phyloP scores from a whole-genome alignment of 1,140 invertebrate species.

The Solenopsis fugax region DNA sequence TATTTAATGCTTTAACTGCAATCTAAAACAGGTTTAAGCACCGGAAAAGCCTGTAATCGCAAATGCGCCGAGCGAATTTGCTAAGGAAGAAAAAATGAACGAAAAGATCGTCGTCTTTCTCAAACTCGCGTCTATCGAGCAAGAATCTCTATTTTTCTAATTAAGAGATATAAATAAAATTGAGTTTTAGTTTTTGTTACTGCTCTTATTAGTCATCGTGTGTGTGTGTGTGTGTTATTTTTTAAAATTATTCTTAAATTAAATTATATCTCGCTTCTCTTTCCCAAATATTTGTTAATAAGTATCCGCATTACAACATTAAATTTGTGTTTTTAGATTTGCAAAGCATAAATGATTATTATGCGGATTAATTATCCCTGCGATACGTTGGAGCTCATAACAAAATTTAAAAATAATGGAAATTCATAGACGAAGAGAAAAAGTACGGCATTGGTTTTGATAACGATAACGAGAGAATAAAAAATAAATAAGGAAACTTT shows the following conservation, averaged over 20 bases:
- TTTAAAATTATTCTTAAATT: background rate
- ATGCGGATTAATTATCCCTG: background rate
- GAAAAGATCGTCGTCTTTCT: constrained; percentile 19
- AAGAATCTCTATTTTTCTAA: constrained; percentile 16
- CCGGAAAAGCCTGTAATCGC: background rate
- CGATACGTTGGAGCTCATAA: no score
- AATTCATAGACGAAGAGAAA: no score
- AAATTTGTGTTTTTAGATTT: background rate
- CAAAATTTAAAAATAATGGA: no score
- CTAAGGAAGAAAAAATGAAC: constrained; percentile 27
- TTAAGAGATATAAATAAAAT: background rate
- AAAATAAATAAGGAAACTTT: no score
- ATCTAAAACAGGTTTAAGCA: constrained; percentile 61
- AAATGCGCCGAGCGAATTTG: constrained; percentile 2
- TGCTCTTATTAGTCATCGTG: background rate
- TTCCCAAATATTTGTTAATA: background rate
- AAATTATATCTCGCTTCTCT: background rate
- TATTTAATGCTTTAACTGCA: constrained; percentile 57
- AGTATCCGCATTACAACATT: no score
- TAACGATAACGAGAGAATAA: no score
- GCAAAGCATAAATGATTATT: background rate
- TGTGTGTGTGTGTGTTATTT: no score
- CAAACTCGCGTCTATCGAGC: constrained; percentile 27
- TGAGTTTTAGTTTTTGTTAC: background rate
- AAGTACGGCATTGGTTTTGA: no score